A percentile compares a stretch with the other conserved stretches of the same genome.
Evolutionary conservation across 1,140 invertebrate species (phyloP).

Genomic region (Zaprionus camerounensis): DNA sequence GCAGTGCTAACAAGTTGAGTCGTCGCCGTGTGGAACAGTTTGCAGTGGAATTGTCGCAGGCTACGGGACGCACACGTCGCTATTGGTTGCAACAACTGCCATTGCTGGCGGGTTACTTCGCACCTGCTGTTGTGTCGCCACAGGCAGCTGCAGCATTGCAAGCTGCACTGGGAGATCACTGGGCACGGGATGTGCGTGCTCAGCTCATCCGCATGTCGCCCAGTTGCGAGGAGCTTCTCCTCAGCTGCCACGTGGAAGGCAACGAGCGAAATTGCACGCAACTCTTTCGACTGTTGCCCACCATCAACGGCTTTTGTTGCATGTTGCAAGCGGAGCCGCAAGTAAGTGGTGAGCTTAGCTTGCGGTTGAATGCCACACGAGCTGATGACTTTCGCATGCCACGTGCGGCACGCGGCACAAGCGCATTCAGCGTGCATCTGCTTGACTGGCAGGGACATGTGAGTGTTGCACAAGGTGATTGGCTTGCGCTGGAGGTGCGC

Average conservation of each 20-base stretch:
- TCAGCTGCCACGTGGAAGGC: constrained; percentile 39
- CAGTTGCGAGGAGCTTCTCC: constrained; percentile 41
- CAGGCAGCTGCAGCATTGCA: constrained; percentile 14
- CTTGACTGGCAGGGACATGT: constrained; percentile 46
- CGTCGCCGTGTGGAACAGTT: constrained; percentile 14
- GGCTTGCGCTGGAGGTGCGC: background rate
- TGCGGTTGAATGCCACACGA: constrained; percentile 51
- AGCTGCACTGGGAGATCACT: background rate
- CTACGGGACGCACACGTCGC: background rate
- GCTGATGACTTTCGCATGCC: constrained; percentile 43
- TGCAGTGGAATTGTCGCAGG: constrained; percentile 13
- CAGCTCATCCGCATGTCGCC: constrained; percentile 46
- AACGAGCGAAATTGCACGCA: constrained; percentile 36
- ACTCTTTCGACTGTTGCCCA: constrained; percentile 36
- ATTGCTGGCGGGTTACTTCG: constrained; percentile 36
- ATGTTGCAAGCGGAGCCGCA: background rate
- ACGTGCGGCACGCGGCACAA: background rate
- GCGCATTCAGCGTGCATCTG: constrained; percentile 48
- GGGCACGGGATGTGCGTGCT: constrained; percentile 17
- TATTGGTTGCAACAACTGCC: constrained; percentile 36
- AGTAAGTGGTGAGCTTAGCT: constrained; percentile 29
- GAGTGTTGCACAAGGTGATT: constrained; percentile 12
- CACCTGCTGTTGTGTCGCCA: constrained; percentile 20
- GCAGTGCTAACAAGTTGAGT: constrained; percentile 60
- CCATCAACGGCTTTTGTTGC: constrained; percentile 49